phyloP scores from a whole-genome alignment of 1,140 invertebrate genomes.

The Drosophila arizonae region DNA sequence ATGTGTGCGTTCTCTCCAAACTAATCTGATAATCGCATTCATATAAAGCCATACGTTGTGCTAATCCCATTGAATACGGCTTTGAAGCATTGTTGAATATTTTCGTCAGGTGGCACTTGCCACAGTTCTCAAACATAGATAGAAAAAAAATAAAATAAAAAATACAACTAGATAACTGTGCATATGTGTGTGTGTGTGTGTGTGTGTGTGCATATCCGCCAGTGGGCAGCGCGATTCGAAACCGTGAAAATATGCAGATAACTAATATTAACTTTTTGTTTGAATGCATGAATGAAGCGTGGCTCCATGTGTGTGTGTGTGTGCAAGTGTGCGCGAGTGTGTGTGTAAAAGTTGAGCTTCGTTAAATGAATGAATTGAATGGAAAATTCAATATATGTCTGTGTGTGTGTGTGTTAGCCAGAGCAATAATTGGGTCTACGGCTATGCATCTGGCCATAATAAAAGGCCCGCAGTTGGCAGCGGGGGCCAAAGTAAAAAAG shows the following conservation, averaged over 20 bases:
- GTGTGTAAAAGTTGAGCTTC: conserved; percentile 36
- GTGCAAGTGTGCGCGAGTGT: conserved; percentile 13
- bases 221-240: conserved; percentile 71
- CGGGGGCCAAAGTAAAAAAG: conserved; percentile 13
- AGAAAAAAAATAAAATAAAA: neutral
- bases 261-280: conserved; percentile 80
- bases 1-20: neutral
- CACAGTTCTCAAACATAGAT: conserved; percentile 1
- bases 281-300: conserved; percentile 76
- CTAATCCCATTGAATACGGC: conserved; percentile 2
- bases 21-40: neutral
- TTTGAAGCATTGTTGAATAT: conserved; percentile 2
- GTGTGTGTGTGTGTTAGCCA: conserved; percentile 36
- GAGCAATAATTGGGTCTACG: conserved; percentile 58
- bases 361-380: conserved; percentile 64
- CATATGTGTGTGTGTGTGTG: conserved; percentile 18
- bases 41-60: neutral
- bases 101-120: conserved; percentile 11
- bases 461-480: conserved; percentile 18
- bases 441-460: conserved; percentile 11
- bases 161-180: too few species aligned
- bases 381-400: conserved; percentile 28
- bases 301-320: conserved; percentile 25
- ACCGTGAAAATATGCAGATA: conserved; percentile 81
- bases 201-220: conserved; percentile 59